Conservation (phyloP, 2,113 vertebrate genomes). For the Colossoma macropomum region DNA sequence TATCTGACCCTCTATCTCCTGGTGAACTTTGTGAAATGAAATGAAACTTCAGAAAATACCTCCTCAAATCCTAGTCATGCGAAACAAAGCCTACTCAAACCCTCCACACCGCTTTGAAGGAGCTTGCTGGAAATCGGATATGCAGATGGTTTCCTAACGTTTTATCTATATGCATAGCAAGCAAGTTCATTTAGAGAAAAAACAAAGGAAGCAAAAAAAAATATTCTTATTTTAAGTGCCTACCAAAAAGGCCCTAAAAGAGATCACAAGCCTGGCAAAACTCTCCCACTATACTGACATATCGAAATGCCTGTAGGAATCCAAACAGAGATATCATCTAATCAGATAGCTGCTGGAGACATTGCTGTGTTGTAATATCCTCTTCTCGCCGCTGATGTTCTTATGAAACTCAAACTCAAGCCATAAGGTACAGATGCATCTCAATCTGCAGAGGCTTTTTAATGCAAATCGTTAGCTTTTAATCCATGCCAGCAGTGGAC, state of each 20-base stretch:
- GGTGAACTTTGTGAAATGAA: conserved; percentile 51
- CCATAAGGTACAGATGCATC: conserved; percentile 14
- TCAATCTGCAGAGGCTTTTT: conserved; percentile 6
- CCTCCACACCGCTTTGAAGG: conserved; percentile 60
- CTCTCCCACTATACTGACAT: conserved; percentile 27
- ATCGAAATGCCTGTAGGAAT: conserved; percentile 37
- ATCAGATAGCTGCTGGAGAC: conserved; percentile 32
- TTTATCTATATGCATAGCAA: conserved; percentile 59
- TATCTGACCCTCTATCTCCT: conserved; percentile 40
- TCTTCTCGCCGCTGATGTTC: conserved; percentile 26
- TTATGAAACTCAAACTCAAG: conserved; percentile 39
- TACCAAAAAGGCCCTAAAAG: conserved; percentile 11
- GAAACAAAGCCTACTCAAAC: conserved; percentile 68
- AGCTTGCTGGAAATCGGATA: conserved; percentile 66
- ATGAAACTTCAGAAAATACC: conserved; percentile 57
- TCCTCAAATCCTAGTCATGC: conserved; percentile 62
- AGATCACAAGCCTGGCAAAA: not conserved
- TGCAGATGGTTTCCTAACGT: conserved; percentile 63
- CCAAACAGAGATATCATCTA: conserved; percentile 34
- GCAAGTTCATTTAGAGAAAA: conserved; percentile 51
- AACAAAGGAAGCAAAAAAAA: conserved; percentile 42
- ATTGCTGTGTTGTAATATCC: not conserved
- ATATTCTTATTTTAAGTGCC: not conserved
- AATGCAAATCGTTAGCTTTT: not conserved
- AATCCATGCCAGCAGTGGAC: not conserved